Conservation (phyloP, 2,797 vertebrate species). For the Notamacropus eugenii region DNA sequence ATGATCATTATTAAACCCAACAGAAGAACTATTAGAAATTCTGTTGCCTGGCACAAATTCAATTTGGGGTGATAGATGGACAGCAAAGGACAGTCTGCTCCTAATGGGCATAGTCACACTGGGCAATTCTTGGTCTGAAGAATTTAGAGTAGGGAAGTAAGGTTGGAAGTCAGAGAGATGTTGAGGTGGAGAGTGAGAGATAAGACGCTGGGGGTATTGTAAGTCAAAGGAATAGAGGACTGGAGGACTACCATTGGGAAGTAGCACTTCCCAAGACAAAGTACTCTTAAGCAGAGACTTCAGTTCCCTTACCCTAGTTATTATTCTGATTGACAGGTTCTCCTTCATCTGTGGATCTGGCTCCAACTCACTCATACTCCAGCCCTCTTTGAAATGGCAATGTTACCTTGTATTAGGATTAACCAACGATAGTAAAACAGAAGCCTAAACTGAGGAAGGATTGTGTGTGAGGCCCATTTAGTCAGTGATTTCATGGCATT, state of each 20-base stretch:
- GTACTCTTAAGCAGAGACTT: neutral
- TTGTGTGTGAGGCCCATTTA: neutral
- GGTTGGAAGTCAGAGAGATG: neutral
- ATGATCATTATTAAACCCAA: neutral
- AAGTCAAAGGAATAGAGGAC: neutral
- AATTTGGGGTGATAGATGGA: neutral
- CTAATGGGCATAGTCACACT: neutral
- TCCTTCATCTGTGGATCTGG: too few relatives aligned
- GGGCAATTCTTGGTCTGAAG: neutral
- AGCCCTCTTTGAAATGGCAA: neutral
- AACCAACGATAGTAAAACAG: neutral
- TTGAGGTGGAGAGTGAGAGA: neutral
- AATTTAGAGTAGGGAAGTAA: neutral
- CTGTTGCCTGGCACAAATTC: neutral
- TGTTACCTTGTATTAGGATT: neutral
- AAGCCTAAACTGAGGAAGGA: neutral
- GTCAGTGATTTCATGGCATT: slow-evolving; percentile 1
- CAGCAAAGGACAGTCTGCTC: neutral
- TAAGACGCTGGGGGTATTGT: neutral
- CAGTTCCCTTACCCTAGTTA: neutral
- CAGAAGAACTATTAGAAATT: neutral
- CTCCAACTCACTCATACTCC: neutral
- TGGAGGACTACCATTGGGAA: neutral
- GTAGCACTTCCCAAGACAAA: neutral
- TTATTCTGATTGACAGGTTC: neutral